These are phyloP conservation scores for Spilosoma lubricipeda DNA, from an alignment of 2,888 invertebrate genomes.

Conservation along the genomic window DNA sequence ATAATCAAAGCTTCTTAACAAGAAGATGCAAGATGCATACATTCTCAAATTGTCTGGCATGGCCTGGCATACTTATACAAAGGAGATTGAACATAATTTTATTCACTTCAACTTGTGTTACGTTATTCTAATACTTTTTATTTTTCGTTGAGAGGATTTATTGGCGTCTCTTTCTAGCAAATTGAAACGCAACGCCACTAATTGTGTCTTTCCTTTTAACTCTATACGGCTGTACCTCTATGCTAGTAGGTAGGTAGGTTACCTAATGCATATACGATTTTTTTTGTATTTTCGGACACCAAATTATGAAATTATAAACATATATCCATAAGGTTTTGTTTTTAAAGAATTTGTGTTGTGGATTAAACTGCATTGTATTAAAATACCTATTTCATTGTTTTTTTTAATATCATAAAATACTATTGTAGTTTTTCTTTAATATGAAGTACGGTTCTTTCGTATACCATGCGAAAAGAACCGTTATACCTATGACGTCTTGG, in stretches of 20 bases:
- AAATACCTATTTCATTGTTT: neutral
- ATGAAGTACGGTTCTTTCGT: no score
- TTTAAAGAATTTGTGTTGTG: neutral
- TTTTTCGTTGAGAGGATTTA: neutral
- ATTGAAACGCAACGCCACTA: neutral
- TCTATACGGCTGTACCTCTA: neutral
- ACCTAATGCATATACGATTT: neutral
- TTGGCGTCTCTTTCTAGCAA: neutral
- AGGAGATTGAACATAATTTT: neutral
- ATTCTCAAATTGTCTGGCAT: neutral
- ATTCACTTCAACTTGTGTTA: neutral
- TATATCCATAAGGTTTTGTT: neutral
- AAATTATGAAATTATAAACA: neutral
- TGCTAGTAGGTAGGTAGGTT: neutral
- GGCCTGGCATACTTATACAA: neutral
- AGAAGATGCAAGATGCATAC: neutral
- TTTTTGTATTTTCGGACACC: neutral
- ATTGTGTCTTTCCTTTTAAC: neutral
- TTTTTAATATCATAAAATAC: neutral
- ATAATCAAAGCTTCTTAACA: conserved; percentile 3
- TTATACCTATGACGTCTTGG: no score
- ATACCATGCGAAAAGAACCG: no score
- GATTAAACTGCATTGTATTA: neutral
- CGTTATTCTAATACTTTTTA: neutral
- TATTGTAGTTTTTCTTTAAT: neutral